Base-by-base conservation (phyloP, 2,113 vertebrate genomes). In the Eudyptes chrysolophus region DNA sequence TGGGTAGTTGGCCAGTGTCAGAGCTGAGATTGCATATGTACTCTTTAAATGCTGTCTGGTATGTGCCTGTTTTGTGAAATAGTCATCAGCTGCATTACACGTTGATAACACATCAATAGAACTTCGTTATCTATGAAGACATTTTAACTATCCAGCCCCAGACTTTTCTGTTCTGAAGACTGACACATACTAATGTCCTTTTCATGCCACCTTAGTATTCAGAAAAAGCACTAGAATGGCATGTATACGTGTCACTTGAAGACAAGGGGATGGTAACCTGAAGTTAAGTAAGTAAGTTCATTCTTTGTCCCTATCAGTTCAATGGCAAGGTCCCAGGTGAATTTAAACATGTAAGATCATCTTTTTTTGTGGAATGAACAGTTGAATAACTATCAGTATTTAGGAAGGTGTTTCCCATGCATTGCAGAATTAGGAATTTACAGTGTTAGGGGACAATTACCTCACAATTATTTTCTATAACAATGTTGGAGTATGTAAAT, bases 321-420 rank as follows among this genome's bases (percentile, higher is more conserved):
- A 86, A 25, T 65, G 17, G 24, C 9, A 71, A 61, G 27, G 13
- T 60, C 29, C 1, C 34, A 24, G 6, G 4, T 68, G n/a, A 51
- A 62, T 79, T 71, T 71, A 44, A 65, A 89, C 3, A 3, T 62
- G 26, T 21, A 24, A 57, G 13, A 7, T 61, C 16, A 30, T 64
- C 6, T 68, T 49, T 64, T 49, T 51, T 61, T 74, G 21, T 65
- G 16, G 25, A 85, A 64, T 46, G 6, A 60, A 15, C 19, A 12
- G 1, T 9, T 61, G 26, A 40, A 40, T 65, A 83, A 32, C 13
- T 38, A 3, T 49, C 13, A 68, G 11, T 2, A 0, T 87, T 81
- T 65, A 0, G 0, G 36, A 62, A 54, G 4, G 7, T 11, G 1
- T 38, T 92, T 86, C 13, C 10, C 24, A 3, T 72, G 20, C 10